Base-by-base conservation (phyloP, 2,797 vertebrate species). In the Tapera naevia region DNA sequence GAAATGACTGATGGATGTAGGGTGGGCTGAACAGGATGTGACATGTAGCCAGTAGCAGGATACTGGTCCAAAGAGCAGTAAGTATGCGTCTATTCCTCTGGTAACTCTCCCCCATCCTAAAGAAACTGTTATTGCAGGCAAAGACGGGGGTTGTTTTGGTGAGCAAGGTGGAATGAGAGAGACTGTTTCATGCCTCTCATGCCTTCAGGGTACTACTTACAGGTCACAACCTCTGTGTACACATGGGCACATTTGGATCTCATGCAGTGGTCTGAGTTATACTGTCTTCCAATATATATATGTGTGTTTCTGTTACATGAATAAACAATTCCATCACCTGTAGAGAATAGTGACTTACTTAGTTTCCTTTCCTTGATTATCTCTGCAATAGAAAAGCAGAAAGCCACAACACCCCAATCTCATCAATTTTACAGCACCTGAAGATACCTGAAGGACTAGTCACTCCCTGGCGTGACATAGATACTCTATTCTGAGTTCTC, bases 1-100 rank as follows among this genome's bases (percentile, higher is more conserved):
- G 39, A 45, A 76, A 33, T 70, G 8, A 25, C 30, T 53, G 11
- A 27, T 23, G n/a, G 17, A 30, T 0, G 0, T 12, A n/a, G 4
- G 7, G 5, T 72, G 12, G 15, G 74, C 82, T 72, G 45, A 69
- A 11, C 2, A 12, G 46, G 41, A 8, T 3, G 3, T 25, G 45
- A 35, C 75, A 17, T 1, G 2, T 19, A 28, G 11, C 10, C 33
- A 57, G 14, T 30, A 28, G 39, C 15, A 22, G n/a, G 14, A 39
- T 15, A 13, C 13, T 41, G 13, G 4, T 43, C 11, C 11, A 22
- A 60, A 81, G 21, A 45, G 17, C 32, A 17, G 11, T 30, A 48
- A 86, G 11, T 10, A 5, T 22, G 3, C 2, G 0, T 66, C 17
- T 45, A 0, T 69, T 72, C 45, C 28, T 82, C 2, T 2, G 3